Evolutionary conservation across 2,113 vertebrate genomes (phyloP).

Genomic region (human): DNA sequence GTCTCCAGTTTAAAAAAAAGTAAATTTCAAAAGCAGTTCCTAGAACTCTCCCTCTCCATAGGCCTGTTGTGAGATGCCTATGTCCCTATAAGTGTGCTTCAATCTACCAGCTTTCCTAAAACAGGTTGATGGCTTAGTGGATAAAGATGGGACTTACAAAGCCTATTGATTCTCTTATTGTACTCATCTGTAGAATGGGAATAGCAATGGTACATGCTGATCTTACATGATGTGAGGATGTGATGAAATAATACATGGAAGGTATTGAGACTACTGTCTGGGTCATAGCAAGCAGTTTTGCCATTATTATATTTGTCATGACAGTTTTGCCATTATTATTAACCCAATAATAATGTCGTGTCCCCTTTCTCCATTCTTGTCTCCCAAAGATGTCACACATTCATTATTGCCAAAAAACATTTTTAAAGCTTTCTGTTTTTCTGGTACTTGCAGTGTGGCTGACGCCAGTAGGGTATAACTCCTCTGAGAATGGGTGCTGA

Average conservation of each 20-base stretch:
- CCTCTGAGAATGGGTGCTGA: not conserved
- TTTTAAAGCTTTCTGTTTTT: not conserved
- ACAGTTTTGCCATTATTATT: not conserved
- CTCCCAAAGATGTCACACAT: not conserved
- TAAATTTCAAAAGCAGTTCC: not conserved
- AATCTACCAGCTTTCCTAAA: not conserved
- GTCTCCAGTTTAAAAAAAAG: not conserved
- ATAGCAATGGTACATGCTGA: not conserved
- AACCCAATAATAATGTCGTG: not conserved
- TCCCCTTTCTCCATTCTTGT: not conserved
- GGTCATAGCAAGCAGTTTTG: no score
- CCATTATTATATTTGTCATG: no score
- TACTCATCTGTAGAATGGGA: not conserved
- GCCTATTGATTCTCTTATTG: not conserved
- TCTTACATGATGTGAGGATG: not conserved
- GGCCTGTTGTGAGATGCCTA: not conserved
- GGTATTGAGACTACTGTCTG: not conserved
- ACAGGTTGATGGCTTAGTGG: not conserved
- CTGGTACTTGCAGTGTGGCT: not conserved
- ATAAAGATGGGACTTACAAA: not conserved
- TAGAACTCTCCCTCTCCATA: not conserved
- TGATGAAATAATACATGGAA: fast-evolving
- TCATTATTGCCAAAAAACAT: not conserved
- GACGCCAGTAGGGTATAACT: not conserved
- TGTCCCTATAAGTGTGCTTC: not conserved